These are phyloP conservation scores for Mythimna vitellina DNA, from an alignment of 2,888 invertebrate genomes.

Conservation along the genomic window DNA sequence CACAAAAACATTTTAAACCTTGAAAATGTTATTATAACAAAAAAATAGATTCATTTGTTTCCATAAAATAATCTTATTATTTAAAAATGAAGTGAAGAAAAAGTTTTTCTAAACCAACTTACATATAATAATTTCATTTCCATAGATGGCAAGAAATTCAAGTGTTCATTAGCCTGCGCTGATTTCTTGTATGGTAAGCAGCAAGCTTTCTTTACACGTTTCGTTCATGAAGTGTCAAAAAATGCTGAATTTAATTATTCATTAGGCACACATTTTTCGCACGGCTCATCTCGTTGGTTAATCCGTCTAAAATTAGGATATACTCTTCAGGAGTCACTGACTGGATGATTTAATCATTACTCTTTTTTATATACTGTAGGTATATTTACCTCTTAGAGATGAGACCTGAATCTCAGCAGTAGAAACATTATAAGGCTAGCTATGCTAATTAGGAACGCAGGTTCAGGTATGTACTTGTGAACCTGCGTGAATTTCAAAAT, in stretches of 20 bases:
- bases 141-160: not conserved
- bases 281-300: constrained; percentile 15
- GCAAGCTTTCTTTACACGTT: not conserved
- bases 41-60: no score
- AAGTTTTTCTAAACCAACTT: no score
- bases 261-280: constrained; percentile 11
- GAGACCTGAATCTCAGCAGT: no score
- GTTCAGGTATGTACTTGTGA: no score
- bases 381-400: not conserved
- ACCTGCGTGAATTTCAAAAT: no score
- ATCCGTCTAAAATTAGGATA: constrained; percentile 49
- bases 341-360: constrained; percentile 56
- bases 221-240: constrained; percentile 6
- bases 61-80: no score
- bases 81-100: no score
- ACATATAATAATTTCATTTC: not conserved
- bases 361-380: constrained; percentile 17
- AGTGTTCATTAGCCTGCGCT: not conserved
- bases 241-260: not conserved
- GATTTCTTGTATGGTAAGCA: no score
- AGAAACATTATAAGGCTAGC: no score
- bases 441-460: no score
- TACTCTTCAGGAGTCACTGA: constrained; percentile 41
- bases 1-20: no score
- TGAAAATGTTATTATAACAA: no score